phyloP scores from a whole-genome alignment of 1,140 invertebrate species.

The Drosophila subobscura region DNA sequence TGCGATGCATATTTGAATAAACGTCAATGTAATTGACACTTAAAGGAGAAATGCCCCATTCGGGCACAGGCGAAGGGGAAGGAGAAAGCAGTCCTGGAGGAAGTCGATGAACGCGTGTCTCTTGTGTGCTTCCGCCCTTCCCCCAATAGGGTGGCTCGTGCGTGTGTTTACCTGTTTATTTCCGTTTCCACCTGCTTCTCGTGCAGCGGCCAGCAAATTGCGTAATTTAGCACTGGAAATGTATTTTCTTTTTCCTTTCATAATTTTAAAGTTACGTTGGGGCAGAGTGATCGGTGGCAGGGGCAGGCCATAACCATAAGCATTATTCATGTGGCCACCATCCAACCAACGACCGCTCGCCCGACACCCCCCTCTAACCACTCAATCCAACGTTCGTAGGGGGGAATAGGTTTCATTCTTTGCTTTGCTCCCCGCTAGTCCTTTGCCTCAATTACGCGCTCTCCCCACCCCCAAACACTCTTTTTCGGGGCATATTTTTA shows the following conservation, averaged over 20 bases:
- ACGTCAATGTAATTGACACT: slow-evolving; percentile 82
- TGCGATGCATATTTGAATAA: slow-evolving; percentile 78
- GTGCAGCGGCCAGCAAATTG: slow-evolving; percentile 50
- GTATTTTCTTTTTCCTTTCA: slow-evolving; percentile 38
- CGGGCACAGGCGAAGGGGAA: slow-evolving; percentile 5
- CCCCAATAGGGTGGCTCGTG: slow-evolving; percentile 11
- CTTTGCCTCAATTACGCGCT: neutral
- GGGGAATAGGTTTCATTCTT: slow-evolving; percentile 30
- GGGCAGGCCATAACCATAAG: slow-evolving; percentile 43
- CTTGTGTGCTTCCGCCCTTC: slow-evolving; percentile 19
- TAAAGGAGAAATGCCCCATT: slow-evolving; percentile 51
- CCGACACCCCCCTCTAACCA: slow-evolving; percentile 5
- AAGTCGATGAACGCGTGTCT: slow-evolving; percentile 51
- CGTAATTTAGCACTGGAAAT: slow-evolving; percentile 59
- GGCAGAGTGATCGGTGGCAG: neutral
- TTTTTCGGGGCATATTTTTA: slow-evolving; percentile 52
- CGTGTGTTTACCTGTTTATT: slow-evolving; percentile 51
- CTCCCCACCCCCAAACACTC: neutral
- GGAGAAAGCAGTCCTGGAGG: slow-evolving; percentile 18
- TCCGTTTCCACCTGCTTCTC: slow-evolving; percentile 41
- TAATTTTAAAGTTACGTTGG: slow-evolving; percentile 36
- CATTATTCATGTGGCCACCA: slow-evolving; percentile 45
- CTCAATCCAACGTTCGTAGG: slow-evolving; percentile 22
- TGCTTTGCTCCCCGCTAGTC: neutral
- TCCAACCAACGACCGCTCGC: neutral